Conservation (phyloP, 2,797 vertebrate species). For the Acanthurus tractus region DNA sequence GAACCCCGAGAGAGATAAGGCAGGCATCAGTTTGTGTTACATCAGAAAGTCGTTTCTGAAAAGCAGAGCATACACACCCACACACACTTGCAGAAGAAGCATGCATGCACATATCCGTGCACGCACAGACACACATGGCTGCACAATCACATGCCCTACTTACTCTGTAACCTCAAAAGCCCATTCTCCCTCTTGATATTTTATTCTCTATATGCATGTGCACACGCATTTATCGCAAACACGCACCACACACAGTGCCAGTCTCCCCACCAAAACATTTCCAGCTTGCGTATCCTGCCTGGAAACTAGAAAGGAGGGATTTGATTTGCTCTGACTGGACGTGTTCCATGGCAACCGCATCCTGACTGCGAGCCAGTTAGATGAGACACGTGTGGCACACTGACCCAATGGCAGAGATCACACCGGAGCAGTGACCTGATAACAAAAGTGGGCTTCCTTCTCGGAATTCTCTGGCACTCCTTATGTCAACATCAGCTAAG, state of each 20-base stretch:
- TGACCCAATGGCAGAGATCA: constrained; percentile 79
- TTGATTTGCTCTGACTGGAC: constrained; percentile 75
- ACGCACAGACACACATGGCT: constrained; percentile 76
- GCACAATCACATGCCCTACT: constrained; percentile 88
- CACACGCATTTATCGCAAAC: constrained; percentile 26
- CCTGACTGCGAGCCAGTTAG: constrained; percentile 74
- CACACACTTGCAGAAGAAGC: constrained; percentile 29
- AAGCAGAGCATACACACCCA: constrained; percentile 34
- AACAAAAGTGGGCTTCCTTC: constrained; percentile 56
- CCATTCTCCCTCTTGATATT: constrained; percentile 68
- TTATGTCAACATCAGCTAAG: constrained; percentile 27
- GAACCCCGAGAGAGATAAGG: constrained; percentile 63
- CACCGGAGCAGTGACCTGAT: constrained; percentile 68
- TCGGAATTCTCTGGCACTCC: background rate
- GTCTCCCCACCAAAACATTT: constrained; percentile 67
- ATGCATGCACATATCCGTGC: constrained; percentile 6
- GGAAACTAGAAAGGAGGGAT: constrained; percentile 75
- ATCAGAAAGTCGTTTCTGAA: constrained; percentile 75
- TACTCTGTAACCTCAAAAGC: constrained; percentile 78
- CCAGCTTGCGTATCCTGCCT: constrained; percentile 79
- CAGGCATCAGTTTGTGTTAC: constrained; percentile 76
- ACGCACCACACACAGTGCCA: constrained; percentile 13
- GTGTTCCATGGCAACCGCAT: constrained; percentile 79
- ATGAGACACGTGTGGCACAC: constrained; percentile 62
- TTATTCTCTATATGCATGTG: constrained; percentile 56